A percentile compares a stretch with the other conserved stretches of the same genome.
Evolutionary conservation across 1,140 invertebrate species (phyloP).

Genomic region (Chironomus tepperi): DNA sequence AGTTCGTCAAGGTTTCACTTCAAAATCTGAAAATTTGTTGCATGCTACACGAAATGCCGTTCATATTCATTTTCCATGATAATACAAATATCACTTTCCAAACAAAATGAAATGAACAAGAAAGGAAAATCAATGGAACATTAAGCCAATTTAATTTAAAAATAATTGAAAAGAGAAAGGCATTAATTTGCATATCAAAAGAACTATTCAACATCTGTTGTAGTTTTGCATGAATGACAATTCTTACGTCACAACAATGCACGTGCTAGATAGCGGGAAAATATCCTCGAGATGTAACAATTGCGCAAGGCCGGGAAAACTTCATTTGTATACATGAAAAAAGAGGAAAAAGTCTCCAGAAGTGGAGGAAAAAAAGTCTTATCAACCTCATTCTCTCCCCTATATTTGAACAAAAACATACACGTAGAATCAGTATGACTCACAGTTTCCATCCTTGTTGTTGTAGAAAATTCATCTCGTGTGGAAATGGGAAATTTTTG

Average conservation of each 20-base stretch:
- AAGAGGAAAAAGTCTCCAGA: background rate
- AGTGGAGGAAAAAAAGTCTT: conserved; percentile 4
- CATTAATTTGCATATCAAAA: too few relatives aligned
- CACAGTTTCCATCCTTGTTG: conserved; percentile 10
- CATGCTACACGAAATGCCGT: too few relatives aligned
- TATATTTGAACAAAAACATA: background rate
- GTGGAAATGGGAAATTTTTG: background rate
- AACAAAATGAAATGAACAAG: too few relatives aligned
- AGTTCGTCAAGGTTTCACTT: too few relatives aligned
- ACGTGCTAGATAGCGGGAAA: background rate
- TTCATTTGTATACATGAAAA: background rate
- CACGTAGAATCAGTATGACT: background rate
- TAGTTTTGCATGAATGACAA: too few relatives aligned
- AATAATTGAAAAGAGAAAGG: too few relatives aligned
- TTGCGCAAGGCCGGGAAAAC: conserved; percentile 17
- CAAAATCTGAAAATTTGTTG: too few relatives aligned
- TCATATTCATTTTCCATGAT: too few relatives aligned
- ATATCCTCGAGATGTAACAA: background rate
- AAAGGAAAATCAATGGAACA: too few relatives aligned
- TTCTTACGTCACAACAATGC: background rate
- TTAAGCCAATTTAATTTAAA: too few relatives aligned
- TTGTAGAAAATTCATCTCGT: conserved; percentile 1
- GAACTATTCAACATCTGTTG: too few relatives aligned
- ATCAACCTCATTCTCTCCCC: background rate
- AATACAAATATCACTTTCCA: too few relatives aligned